Evolutionary conservation across 2,113 vertebrate species (phyloP), one percentile per base, ranked within the genome.

Genomic region (Charadrius vociferus): DNA sequence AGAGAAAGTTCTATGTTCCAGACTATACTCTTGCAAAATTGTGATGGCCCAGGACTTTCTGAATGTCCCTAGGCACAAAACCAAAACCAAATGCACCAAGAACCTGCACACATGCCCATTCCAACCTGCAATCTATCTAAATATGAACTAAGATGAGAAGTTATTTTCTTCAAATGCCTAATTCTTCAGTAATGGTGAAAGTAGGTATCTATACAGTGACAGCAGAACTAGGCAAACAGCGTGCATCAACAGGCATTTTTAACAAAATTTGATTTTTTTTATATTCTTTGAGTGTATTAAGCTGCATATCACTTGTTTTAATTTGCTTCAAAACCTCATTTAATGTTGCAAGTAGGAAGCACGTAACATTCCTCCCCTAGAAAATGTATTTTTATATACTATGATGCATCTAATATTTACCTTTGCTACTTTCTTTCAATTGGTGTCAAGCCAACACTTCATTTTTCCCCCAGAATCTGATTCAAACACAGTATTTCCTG

Each of bases 31-130:
- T 17, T 61, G 13, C 11, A 59, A 73, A 12, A 34, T 63, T 37
- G 43, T 56, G 17, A 41, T 0, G 1, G 29, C 43, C 12, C 34
- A 22, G 0, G 2, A 34, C 27, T 49, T 68, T n/a, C n/a, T 81
- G 32, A 58, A 63, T 9, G n/a, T 29, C 8, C 12, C 34, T 22
- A 27, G 15, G 22, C 24, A 70, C 29, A 88, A 72, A 86, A 22
- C 32, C 63, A 80, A 87, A 85, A 8, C 7, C 62, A 80, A 91
- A 61, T 7, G 12, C 52, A 67, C 29, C 41, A 62, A 78, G n/a
- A 63, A 30, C 15, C 13, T 14, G 34, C 30, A 63, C 1, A 1
- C 13, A 29, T 5, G 36, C 27, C 47, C 29, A 17, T 24, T 43
- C 36, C 77, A 59, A 36, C 19, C 22, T 56, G 23, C 4, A n/a